Base-by-base conservation (phyloP, 2,113 vertebrate species). In the Thalassoma bifasciatum region DNA sequence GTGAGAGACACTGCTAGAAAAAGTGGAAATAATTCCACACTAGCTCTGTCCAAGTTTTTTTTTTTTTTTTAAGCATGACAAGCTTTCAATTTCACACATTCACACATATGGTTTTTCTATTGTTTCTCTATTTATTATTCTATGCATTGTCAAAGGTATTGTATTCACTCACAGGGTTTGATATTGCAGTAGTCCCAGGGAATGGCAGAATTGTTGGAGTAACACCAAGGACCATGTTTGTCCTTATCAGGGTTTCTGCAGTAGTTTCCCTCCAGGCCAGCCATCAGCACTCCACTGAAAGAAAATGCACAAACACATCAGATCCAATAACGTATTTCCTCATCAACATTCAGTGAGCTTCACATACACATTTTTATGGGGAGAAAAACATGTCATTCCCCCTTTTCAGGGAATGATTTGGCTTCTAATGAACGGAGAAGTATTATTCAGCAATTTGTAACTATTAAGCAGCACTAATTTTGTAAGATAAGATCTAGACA, bases 171-270 rank as follows among this genome's bases (percentile, higher is more conserved):
- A 99, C 98, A 99, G 87, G 94, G 94, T 72, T 96, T 96, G 81
- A 98, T 92, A 62, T 90, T 90, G 72, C 98, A 99, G 86, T 99
- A 99, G 92, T 99, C 98, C 98, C 98, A 99, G 52, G 95, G 95
- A 85, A 97, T 71, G 0, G 94, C 93, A 69, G 96, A 95, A 88
- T 95, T 95, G 83, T 95, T 96, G 22, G 97, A 98, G 86, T 97
- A 96, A 89, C 98, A 99, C 98, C 98, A 99, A 47, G 96, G 97
- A n/a, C 98, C 98, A 4, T 99, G 97, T 75, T 96, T 96, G 92
- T 99, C 97, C 58, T 96, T 95, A 70, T 99, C 98, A 36, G 97
- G 98, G 90, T 99, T 99, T 79, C 98, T 95, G 86, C 98, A 99
- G 91, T 94, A 96, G 91, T 94, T 97, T 85, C 92, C 95, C 84